These are phyloP conservation scores for Pyrocephalus nanus DNA, from an alignment of 2,797 vertebrate species.

Conservation along the genomic window DNA sequence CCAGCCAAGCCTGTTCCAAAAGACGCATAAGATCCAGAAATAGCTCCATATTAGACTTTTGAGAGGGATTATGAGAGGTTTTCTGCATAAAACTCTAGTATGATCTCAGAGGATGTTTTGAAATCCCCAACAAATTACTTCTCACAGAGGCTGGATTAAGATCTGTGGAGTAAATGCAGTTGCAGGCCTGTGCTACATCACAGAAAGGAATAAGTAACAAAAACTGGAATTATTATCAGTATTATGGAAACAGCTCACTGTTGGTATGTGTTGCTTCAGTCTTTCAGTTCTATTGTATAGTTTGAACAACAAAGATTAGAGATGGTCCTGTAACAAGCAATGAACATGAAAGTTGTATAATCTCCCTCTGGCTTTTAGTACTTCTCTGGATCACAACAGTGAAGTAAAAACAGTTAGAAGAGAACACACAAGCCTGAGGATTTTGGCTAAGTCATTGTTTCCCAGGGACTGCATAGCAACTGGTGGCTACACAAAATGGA, in stretches of 20 bases:
- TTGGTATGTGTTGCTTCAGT: neutral
- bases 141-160: slow-evolving; percentile 17
- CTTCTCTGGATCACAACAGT: neutral
- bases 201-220: neutral
- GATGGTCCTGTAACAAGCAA: neutral
- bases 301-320: neutral
- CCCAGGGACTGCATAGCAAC: neutral
- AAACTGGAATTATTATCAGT: neutral
- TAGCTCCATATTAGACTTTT: slow-evolving; percentile 4
- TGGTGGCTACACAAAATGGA: neutral
- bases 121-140: slow-evolving; percentile 47
- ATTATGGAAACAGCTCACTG: neutral
- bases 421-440: neutral
- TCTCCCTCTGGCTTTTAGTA: neutral
- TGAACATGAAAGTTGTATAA: neutral
- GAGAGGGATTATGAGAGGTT: slow-evolving; percentile 17
- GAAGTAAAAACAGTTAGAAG: neutral
- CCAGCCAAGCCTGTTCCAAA: neutral
- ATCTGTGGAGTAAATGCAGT: neutral
- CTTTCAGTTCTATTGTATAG: neutral
- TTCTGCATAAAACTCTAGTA: neutral
- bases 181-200: neutral
- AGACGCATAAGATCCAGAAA: slow-evolving; percentile 16
- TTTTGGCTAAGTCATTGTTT: neutral
- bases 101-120: slow-evolving; percentile 24